Conservation (phyloP, 2,113 vertebrate genomes). For the Taxidea taxus region DNA sequence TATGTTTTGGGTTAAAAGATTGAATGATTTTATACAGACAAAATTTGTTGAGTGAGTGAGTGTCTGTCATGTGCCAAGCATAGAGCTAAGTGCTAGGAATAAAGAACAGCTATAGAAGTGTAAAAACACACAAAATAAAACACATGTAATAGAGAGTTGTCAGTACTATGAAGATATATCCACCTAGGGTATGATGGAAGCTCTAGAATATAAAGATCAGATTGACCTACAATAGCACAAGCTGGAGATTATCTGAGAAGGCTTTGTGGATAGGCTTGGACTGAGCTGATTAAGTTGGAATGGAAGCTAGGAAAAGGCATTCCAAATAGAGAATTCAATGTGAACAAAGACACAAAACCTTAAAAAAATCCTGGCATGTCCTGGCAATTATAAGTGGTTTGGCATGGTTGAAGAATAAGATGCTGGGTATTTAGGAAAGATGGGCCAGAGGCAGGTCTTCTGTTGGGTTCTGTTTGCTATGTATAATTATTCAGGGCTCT, state of each 20-base stretch:
- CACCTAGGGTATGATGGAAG: too few species aligned
- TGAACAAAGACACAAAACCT: background rate
- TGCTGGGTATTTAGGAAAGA: background rate
- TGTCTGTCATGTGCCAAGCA: background rate
- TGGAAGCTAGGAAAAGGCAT: background rate
- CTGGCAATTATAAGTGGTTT: background rate
- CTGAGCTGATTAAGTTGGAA: background rate
- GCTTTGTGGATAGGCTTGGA: background rate
- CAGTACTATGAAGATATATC: background rate
- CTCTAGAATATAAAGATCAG: background rate
- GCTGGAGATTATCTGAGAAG: background rate
- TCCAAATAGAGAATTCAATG: background rate
- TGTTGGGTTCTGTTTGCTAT: background rate
- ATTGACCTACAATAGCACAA: background rate
- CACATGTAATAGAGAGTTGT: background rate
- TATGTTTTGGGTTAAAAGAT: background rate
- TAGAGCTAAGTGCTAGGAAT: background rate
- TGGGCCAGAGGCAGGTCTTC: background rate
- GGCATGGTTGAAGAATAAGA: background rate
- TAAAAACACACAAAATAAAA: background rate
- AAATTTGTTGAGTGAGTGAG: background rate
- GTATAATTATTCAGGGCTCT: background rate
- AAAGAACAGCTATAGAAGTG: background rate
- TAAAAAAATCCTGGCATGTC: background rate
- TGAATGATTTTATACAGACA: background rate